Evolutionary conservation across 2,797 vertebrate species (phyloP), one percentile per base, ranked within the genome.

Genomic region (Xerus rutilus): DNA sequence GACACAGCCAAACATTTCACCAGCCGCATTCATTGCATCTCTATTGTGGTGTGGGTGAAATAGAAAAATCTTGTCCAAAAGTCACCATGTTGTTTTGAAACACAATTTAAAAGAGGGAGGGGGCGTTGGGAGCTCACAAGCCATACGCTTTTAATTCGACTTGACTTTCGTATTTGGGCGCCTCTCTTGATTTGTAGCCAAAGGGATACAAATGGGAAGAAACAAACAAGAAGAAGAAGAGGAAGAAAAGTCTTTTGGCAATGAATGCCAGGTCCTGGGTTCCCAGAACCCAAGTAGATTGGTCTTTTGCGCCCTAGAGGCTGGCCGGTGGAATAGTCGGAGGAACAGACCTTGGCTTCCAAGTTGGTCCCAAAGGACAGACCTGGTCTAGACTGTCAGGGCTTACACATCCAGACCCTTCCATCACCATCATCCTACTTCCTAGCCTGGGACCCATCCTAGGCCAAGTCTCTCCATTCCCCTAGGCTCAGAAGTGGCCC

Each of bases 31-130:
- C 93, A 93, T 84, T 2, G 86, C 87, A 6, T 96, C 79, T 65
- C 94, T 86, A 96, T 96, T 92, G 95, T 96, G 94, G 95, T 73
- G 45, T 45, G 90, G 87, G 86, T 30, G 92, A 96, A 72, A 96
- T 2, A 83, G 92, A 72, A 86, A 93, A 94, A 94, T 83, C 92
- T 95, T 91, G 95, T 93, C 96, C 86, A 95, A 85, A 96, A 97
- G 95, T 97, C 97, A 97, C 95, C 94, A 59, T 64, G 89, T 92
- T 97, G 97, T 97, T 98, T 97, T 97, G 95, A 96, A 97, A 97
- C 97, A 98, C 86, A 95, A 73, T 96, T 96, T 97, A 74, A 78
- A 67, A 11, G n/a, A 28, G 28, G 32, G 52, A 2, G 17, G 43
- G 43, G n/a, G 39, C 5, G 8, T n/a, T 64, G 69, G 89, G 73